Evolutionary conservation across 2,888 invertebrate species (phyloP), one percentile per base, ranked within the genome.

Genomic region (Ommatoiulus sabulosus): DNA sequence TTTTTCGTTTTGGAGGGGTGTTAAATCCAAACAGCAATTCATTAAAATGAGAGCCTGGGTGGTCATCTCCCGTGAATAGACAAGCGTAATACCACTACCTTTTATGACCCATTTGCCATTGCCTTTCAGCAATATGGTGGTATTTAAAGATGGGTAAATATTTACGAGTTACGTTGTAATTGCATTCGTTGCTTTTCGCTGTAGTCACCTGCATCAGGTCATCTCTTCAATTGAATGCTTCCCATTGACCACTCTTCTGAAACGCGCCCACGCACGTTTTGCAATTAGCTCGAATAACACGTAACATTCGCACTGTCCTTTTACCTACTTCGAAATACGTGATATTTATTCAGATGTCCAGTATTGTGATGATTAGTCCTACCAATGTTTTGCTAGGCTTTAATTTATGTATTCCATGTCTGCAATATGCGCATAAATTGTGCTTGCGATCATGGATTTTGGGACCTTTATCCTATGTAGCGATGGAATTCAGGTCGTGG

Each of bases 401-500:
- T 72, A 72, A 72, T 72, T 72, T 20, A 24, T 72, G 10, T 24
- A 8, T 5, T 24, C 72, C 72, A 8, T 24, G 20, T n/a, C 63
- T 20, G 8, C 63, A 5, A 20, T n/a, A 72, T 24, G 24, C 8
- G 8, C 72, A 72, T 72, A 72, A 24, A 63, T 63, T 63, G n/a
- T n/a, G 20, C n/a, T n/a, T 63, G 63, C 20, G 57, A 17, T 57
- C 17, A 15, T 15, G 4, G 57, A 57, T 20, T 20, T 63, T 4
- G 20, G 63, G 63, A 15, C 63, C 72, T 24, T 72, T 24, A 3
- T 72, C 20, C 8, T 72, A 7, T 6, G 72, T 8, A 24, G 24
- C 72, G 12, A 8, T 72, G 72, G 72, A 72, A 72, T 72, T 72
- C 72, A 72, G 72, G 72, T 72, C 72, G 72, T 24, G 24, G 20